phyloP scores from a whole-genome alignment of 2,113 vertebrate species.

The Gobius niger region DNA sequence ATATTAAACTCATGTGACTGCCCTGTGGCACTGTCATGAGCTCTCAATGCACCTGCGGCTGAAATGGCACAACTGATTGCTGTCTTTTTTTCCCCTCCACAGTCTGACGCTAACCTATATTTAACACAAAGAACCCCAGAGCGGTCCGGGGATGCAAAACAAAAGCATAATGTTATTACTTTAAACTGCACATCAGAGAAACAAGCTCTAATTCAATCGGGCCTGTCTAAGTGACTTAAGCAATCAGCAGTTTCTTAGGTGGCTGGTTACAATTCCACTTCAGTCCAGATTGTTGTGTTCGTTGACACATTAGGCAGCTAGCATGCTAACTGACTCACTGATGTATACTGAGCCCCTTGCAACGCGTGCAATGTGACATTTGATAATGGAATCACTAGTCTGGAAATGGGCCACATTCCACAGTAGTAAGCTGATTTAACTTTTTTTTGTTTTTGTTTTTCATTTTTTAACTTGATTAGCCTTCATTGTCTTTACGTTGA shows the following conservation, averaged over 20 bases:
- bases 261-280: neutral
- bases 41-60: neutral
- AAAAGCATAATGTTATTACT: neutral
- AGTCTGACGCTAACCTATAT: neutral
- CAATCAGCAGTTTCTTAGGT: neutral
- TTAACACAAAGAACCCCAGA: neutral
- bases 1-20: slow-evolving; percentile 34
- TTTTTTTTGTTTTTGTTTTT: no score
- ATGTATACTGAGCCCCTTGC: neutral
- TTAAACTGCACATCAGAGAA: neutral
- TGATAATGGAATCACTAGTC: neutral
- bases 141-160: neutral
- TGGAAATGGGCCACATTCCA: neutral
- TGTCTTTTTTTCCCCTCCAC: no score
- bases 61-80: neutral
- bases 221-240: neutral
- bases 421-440: no score
- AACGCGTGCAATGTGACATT: neutral
- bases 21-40: slow-evolving; percentile 16
- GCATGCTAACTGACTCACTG: neutral
- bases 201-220: neutral
- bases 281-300: neutral
- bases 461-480: no score
- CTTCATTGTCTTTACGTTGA: no score
- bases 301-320: neutral